Conservation (phyloP, 1,140 invertebrate species). For the Camponotus pennsylvanicus region DNA sequence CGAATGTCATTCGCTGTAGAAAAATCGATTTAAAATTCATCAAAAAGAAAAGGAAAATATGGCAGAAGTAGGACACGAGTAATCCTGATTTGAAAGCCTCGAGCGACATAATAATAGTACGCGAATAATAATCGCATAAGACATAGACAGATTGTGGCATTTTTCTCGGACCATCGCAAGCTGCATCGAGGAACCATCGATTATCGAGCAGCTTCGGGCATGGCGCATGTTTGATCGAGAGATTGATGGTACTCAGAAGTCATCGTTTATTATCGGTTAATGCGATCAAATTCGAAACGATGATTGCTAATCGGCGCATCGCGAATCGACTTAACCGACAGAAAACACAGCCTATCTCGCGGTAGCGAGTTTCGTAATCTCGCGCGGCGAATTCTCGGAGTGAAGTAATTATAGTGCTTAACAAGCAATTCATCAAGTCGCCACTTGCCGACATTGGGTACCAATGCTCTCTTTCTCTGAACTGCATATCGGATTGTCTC, state of each 20-base stretch:
- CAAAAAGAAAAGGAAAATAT: neutral
- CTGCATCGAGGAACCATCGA: constrained; percentile 39
- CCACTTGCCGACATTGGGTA: constrained; percentile 45
- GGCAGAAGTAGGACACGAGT: constrained; percentile 5
- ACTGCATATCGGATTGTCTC: constrained; percentile 10
- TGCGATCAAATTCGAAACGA: constrained; percentile 56
- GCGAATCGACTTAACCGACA: neutral
- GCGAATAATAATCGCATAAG: constrained; percentile 32
- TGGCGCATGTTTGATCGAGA: constrained; percentile 20
- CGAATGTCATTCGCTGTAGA: neutral
- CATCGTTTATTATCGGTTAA: constrained; percentile 52
- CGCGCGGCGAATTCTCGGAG: constrained; percentile 18
- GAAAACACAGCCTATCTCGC: constrained; percentile 43
- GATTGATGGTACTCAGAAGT: constrained; percentile 49
- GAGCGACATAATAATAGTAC: neutral
- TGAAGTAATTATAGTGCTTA: constrained; percentile 50
- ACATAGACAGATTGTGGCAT: neutral
- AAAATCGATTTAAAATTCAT: neutral
- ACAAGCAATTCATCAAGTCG: constrained; percentile 16
- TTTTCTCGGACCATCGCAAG: constrained; percentile 7
- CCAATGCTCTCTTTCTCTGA: constrained; percentile 8
- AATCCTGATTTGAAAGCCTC: neutral
- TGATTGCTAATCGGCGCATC: constrained; percentile 51
- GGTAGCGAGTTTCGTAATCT: constrained; percentile 32
- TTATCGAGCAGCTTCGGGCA: constrained; percentile 41